Evolutionary conservation across 2,113 vertebrate species (phyloP), one percentile per base, ranked within the genome.

Genomic region (Nettapus auritus): DNA sequence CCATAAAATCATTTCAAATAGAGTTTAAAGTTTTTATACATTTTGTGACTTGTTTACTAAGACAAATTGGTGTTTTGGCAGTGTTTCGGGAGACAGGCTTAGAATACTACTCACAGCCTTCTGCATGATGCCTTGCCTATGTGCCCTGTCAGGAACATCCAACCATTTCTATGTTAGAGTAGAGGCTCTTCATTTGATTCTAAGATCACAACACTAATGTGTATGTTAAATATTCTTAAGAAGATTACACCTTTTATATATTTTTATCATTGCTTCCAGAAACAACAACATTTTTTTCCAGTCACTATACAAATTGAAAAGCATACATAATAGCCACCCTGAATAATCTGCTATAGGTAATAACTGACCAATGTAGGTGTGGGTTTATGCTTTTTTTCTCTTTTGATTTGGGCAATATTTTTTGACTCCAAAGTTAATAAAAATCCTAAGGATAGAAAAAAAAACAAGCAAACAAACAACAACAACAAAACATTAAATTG

Each of bases 361-460:
- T 14, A 86, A 7, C 4, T 44, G 36, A 31, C 22, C 52, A 71
- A 56, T 21, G 15, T 59, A 89, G 22, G 28, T 33, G 21, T 18
- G 42, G 28, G 6, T 29, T 70, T 52, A 15, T 25, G 16, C 46
- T 3, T 22, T 60, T 36, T 81, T 79, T n/a, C 21, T 46, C 2
- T 42, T 82, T 70, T 4, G 1, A 3, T 46, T 81, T 68, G 29
- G 64, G 14, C 12, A 81, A 62, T 36, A 22, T 22, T 53, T 79
- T 94, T 94, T 89, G 13, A 18, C 16, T 88, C 33, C 18, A 62
- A 33, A 75, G n/a, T 84, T 92, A 88, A 68, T 86, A 68, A 79
- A 89, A 73, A 25, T 79, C n/a, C 8, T 80, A 88, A 94, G 19
- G 38, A 81, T 70, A 93, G 44, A 57, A 94, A 82, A 77, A 79